These are phyloP conservation scores for Coelopa pilipes DNA, from an alignment of 2,888 invertebrate species.

Conservation along the genomic window DNA sequence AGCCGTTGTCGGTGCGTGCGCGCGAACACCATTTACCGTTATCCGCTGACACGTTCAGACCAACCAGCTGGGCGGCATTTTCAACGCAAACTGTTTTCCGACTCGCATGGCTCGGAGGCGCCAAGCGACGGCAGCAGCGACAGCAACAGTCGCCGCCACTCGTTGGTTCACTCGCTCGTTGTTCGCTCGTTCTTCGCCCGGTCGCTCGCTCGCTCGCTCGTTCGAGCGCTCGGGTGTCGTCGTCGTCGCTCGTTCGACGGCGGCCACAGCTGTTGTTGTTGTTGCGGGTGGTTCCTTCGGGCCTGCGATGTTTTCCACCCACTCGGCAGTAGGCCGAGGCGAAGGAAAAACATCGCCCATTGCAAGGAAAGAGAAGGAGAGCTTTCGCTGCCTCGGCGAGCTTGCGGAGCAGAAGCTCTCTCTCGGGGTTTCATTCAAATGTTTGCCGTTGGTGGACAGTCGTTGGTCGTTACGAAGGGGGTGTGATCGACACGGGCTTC, in stretches of 20 bases:
- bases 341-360: conserved; percentile 31
- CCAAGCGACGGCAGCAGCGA: conserved; percentile 4
- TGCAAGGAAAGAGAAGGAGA: no score
- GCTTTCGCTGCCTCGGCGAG: no score
- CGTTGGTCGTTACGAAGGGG: no score
- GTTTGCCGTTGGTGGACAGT: no score
- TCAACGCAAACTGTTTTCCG: conserved; percentile 43
- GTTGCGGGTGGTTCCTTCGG: no score
- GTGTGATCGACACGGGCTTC: no score
- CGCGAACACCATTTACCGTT: conserved; percentile 22
- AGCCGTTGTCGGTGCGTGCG: neutral
- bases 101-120: conserved; percentile 25
- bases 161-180: neutral
- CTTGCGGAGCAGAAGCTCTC: no score
- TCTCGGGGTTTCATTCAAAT: no score
- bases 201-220: neutral
- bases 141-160: neutral
- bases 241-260: conserved; percentile 27
- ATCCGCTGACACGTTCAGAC: conserved; percentile 31
- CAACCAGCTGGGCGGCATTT: conserved; percentile 44
- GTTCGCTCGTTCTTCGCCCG: no score
- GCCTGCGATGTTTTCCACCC: no score
- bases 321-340: no score
- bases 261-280: neutral
- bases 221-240: neutral